Evolutionary conservation across 2,888 invertebrate species (phyloP), one percentile per base, ranked within the genome.

Genomic region (Ommatoiulus sabulosus): DNA sequence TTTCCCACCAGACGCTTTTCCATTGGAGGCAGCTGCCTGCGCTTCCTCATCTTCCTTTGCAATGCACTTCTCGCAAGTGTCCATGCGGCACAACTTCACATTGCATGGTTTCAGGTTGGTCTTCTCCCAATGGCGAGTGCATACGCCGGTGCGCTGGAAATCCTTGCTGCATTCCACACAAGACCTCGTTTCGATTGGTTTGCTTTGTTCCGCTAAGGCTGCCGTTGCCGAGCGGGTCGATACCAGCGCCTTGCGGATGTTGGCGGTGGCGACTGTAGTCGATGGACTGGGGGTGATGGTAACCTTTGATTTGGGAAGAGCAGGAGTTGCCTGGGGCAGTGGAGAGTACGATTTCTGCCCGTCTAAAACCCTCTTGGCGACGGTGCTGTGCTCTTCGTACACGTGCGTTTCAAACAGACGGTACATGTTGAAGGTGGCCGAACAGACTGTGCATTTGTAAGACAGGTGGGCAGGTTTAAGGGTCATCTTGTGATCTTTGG

Each of bases 391-490:
- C 35, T 97, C 97, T 72, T 97, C 97, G 92, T 97, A 98, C 7
- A 98, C 97, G 92, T 98, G 98, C 92, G 96, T 97, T 92, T 98
- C 97, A 91, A 98, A 98, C 92, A 97, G 96, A 93, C 97, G 97
- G 94, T 98, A 98, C 97, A 97, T 97, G 91, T 97, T 97, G 92
- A 98, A 98, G 3, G 97, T 97, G 44, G 97, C 97, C 72, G 97
- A 97, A 93, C 98, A 98, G 46, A 98, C 97, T 15, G 97, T 98
- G 93, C 98, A 98, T 93, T 98, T 98, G 94, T 98, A 98, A 48
- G 97, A 97, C 89, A 98, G 94, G 93, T 98, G 97, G 63, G 97
- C 98, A 43, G 98, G 97, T 92, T 98, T 97, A 90, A 98, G 93
- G 57, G 97, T 96, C 94, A 97, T 95, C 92, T 96, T 96, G 93